Base-by-base conservation (phyloP, 2,113 vertebrate species). In the Reinhardtius hippoglossoides region DNA sequence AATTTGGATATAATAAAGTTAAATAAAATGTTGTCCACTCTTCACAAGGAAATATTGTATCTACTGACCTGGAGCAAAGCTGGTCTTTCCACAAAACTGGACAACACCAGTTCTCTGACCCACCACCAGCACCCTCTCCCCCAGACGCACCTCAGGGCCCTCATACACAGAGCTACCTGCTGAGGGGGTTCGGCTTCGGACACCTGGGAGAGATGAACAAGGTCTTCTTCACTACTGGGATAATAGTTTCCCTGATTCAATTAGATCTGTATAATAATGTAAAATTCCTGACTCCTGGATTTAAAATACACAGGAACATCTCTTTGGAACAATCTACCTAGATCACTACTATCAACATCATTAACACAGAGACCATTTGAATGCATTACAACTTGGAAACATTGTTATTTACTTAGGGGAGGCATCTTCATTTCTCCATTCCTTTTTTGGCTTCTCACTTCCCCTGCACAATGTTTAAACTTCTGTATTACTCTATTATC, bases 111-210 rank as follows among this genome's bases (percentile, higher is more conserved):
- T 94, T 70, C 98, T 97, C 93, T 99, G 97, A 67, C 98, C 97
- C 1, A 97, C 97, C 77, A 99, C 98, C 81, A 99, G 84, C 16
- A 99, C 97, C 40, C 96, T 91, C 27, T 99, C 98, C 71, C 98
- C 97, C 31, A 96, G 77, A 4, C 78, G 94, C 72, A 97, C 91
- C 9, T 95, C 95, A 1, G 94, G 83, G 55, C 93, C 94, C 37
- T 90, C 86, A 18, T 86, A 89, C 50, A 84, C 46, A 2, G 83
- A 95, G 80, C 92, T 96, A 55, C 93, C 92, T 0, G 76, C 78
- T 72, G 95, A 94, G 0, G 92, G 92, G 75, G 94, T 91, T 78
- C 91, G 74, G 82, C 91, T 93, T 40, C 86, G 81, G 26, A 80
- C 27, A 24, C 82, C 90, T 90, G 55, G 21, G 42, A 75, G 54